phyloP scores from a whole-genome alignment of 2,888 invertebrate species.

The Antheraea yamamai region DNA sequence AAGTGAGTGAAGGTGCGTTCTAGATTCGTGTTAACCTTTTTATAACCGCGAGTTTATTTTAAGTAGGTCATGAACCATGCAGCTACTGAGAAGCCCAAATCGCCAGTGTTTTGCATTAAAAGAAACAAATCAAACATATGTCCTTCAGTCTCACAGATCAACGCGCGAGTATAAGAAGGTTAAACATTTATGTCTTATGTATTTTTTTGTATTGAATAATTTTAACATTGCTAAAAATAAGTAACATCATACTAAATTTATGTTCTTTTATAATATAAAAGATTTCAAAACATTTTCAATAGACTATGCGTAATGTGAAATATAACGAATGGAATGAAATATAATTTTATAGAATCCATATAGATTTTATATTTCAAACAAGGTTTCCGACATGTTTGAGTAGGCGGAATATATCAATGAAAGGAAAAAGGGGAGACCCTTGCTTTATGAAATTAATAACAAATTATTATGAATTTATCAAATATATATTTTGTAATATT shows the following conservation, averaged over 20 bases:
- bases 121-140: no score
- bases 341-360: not conserved
- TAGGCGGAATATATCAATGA: constrained; percentile 42
- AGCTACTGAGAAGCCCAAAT: no score
- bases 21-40: no score
- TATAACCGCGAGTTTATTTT: no score
- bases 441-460: constrained; percentile 32
- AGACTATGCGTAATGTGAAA: not conserved
- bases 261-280: not conserved
- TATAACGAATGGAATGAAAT: not conserved
- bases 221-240: not conserved
- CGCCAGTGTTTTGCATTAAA: no score
- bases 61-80: no score
- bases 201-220: no score
- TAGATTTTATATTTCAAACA: constrained; percentile 30
- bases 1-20: no score
- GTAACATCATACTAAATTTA: not conserved
- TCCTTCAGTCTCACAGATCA: no score
- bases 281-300: not conserved
- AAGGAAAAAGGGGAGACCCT: constrained; percentile 34
- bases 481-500: not conserved
- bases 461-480: constrained; percentile 21
- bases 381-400: constrained; percentile 42
- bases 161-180: no score
- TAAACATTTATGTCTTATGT: no score